A percentile compares a stretch with the other conserved stretches of the same genome.
Evolutionary conservation across 2,888 invertebrate species (phyloP).

Genomic region (Habroteleia sp.): DNA sequence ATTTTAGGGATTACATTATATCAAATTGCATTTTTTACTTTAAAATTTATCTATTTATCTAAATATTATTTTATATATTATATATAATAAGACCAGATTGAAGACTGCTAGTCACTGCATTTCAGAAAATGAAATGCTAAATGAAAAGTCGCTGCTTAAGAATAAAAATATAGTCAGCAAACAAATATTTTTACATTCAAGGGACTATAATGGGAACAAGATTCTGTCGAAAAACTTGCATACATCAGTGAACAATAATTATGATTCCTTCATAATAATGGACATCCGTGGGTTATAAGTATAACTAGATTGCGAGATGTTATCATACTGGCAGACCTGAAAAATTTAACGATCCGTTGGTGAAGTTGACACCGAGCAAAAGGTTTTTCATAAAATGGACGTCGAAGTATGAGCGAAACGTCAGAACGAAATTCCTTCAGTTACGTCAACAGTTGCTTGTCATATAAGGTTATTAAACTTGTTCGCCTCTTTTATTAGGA

Average conservation of each 20-base stretch:
- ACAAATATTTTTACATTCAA: slow-evolving; percentile 22
- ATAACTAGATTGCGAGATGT: slow-evolving; percentile 4
- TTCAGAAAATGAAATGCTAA: neutral
- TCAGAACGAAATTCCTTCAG: neutral
- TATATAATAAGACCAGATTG: too few relatives aligned
- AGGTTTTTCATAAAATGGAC: slow-evolving; percentile 14
- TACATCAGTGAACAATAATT: slow-evolving; percentile 34
- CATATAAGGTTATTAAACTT: slow-evolving; percentile 2
- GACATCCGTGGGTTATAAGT: slow-evolving; percentile 5
- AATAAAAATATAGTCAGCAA: slow-evolving; percentile 23
- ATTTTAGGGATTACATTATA: too few relatives aligned
- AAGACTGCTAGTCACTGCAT: too few relatives aligned
- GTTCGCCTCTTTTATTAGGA: too few relatives aligned
- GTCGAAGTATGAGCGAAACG: neutral
- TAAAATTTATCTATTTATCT: too few relatives aligned
- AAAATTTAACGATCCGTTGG: slow-evolving; percentile 36
- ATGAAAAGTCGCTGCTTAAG: slow-evolving; percentile 25
- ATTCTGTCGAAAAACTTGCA: slow-evolving; percentile 12
- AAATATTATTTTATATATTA: too few relatives aligned
- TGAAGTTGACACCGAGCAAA: slow-evolving; percentile 7
- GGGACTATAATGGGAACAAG: slow-evolving; percentile 21
- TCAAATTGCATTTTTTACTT: too few relatives aligned
- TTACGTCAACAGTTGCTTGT: neutral
- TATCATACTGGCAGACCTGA: slow-evolving; percentile 24
- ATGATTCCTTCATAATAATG: slow-evolving; percentile 38